These are phyloP conservation scores for Heliconius congener DNA, from an alignment of 1,140 invertebrate genomes.

Conservation along the genomic window DNA sequence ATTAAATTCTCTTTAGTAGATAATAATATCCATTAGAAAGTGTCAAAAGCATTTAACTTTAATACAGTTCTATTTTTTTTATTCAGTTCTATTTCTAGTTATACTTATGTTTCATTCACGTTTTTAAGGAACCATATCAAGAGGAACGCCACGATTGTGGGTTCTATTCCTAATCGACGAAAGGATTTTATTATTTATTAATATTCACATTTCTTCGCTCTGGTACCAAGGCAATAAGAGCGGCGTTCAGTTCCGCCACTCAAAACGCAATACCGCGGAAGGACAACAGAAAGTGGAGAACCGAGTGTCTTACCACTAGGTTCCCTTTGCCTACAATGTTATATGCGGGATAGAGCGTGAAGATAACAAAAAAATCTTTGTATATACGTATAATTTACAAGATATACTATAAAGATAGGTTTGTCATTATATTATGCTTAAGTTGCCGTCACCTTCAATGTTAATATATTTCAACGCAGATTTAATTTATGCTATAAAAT, in stretches of 20 bases:
- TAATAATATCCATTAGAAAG: constrained; percentile 1
- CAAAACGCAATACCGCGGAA: too few species aligned
- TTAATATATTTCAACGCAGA: constrained; percentile 1
- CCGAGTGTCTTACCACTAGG: too few species aligned
- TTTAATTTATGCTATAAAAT: neutral
- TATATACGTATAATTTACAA: neutral
- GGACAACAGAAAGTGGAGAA: too few species aligned
- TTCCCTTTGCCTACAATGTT: too few species aligned
- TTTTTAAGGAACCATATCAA: neutral
- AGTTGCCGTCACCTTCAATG: neutral
- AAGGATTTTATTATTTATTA: too few species aligned
- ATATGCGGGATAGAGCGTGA: too few species aligned
- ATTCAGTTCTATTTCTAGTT: neutral
- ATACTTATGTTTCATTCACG: neutral
- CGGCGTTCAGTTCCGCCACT: too few species aligned
- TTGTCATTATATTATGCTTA: neutral
- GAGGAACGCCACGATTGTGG: too few species aligned
- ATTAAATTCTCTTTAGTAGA: constrained; percentile 7
- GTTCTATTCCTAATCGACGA: too few species aligned
- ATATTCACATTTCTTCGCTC: too few species aligned
- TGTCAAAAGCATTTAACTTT: neutral
- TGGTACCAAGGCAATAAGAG: too few species aligned
- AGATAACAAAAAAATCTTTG: neutral
- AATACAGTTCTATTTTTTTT: neutral
- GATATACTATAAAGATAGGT: neutral